Evolutionary conservation across 2,888 invertebrate species (phyloP).

Genomic region (Didymodactylos carnosus): DNA sequence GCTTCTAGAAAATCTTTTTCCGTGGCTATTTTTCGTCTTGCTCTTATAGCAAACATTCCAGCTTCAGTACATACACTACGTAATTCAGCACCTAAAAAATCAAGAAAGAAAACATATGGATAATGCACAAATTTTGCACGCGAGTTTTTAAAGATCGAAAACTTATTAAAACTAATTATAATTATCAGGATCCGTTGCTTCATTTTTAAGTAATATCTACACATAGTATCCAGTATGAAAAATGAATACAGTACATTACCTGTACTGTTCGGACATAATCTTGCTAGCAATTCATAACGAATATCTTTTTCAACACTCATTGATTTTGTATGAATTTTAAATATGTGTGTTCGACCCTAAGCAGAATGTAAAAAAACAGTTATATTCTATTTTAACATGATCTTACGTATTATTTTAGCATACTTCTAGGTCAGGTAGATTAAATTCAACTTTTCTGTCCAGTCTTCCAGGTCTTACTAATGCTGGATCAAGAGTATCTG

Average conservation of each 20-base stretch:
- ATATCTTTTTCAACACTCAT: constrained; percentile 98
- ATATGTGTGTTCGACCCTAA: constrained; percentile 77
- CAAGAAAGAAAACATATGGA: too few species aligned
- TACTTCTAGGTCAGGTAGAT: constrained; percentile 60
- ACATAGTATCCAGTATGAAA: too few species aligned
- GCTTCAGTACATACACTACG: constrained; percentile 93
- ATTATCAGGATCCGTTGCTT: too few species aligned
- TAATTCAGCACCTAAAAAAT: too few species aligned
- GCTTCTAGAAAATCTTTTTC: constrained; percentile 98
- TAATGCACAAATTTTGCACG: too few species aligned
- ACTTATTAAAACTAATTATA: too few species aligned
- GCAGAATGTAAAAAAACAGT: constrained; percentile 19
- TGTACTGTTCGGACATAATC: constrained; percentile 91
- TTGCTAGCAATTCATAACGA: constrained; percentile 78
- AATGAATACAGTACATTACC: too few species aligned
- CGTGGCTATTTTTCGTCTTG: constrained; percentile 89
- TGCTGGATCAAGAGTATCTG: constrained; percentile 93
- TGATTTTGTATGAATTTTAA: constrained; percentile 90
- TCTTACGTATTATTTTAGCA: not conserved
- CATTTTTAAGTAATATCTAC: too few species aligned
- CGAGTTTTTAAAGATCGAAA: too few species aligned
- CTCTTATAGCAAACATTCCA: constrained; percentile 97
- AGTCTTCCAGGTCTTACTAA: constrained; percentile 90
- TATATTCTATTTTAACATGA: too few species aligned
- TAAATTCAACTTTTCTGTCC: constrained; percentile 93